phyloP scores from a whole-genome alignment of 2,797 vertebrate species.

The Neostethus bicornis region DNA sequence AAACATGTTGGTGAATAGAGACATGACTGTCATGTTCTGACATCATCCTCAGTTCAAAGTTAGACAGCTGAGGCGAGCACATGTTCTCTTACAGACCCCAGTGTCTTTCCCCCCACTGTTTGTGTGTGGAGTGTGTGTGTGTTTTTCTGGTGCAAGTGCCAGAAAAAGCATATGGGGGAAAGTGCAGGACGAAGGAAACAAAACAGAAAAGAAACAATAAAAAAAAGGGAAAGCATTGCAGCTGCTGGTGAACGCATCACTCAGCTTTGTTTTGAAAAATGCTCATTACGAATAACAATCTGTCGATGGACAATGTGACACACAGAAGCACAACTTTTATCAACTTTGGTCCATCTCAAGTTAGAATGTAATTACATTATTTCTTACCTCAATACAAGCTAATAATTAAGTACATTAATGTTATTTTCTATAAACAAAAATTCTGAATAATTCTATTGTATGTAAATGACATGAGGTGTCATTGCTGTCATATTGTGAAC shows the following conservation, averaged over 20 bases:
- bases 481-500: too few relatives aligned
- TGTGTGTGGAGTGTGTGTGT: constrained; percentile 8
- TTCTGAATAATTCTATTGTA: too few relatives aligned
- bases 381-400: too few relatives aligned
- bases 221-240: constrained; percentile 29
- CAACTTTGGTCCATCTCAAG: background rate
- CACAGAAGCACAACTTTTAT: background rate
- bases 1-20: constrained; percentile 51
- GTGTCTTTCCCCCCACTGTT: constrained; percentile 3
- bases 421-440: too few relatives aligned
- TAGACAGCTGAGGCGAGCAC: constrained; percentile 58
- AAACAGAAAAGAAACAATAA: constrained; percentile 20
- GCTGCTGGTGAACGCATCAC: constrained; percentile 35
- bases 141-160: constrained; percentile 43
- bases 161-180: constrained; percentile 58
- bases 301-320: constrained; percentile 6
- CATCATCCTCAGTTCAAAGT: constrained; percentile 47
- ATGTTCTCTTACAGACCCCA: constrained; percentile 31
- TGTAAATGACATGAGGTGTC: too few relatives aligned
- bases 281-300: constrained; percentile 12
- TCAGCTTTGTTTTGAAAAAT: constrained; percentile 14
- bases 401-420: too few relatives aligned
- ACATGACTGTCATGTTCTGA: constrained; percentile 42
- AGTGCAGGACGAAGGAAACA: constrained; percentile 21
- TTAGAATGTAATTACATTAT: too few relatives aligned